A percentile compares a stretch with the other conserved stretches of the same genome.
Evolutionary conservation across 2,113 vertebrate genomes (phyloP).

Genomic region (Misgurnus anguillicaudatus): DNA sequence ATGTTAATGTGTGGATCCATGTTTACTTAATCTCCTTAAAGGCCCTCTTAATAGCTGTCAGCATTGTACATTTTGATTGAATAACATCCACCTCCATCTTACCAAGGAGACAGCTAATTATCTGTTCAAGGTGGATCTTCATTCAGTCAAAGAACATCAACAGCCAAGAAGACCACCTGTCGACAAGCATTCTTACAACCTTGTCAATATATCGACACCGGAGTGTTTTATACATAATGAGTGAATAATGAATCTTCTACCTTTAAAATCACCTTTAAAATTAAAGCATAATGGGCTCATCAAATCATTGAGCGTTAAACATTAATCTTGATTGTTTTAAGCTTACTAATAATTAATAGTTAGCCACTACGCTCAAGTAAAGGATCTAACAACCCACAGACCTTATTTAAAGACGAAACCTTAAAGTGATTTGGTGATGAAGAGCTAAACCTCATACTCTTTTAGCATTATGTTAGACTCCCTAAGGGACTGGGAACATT

Average conservation of each 20-base stretch:
- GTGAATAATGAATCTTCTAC: constrained; percentile 18
- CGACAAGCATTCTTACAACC: neutral
- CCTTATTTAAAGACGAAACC: constrained; percentile 20
- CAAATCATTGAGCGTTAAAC: constrained; percentile 6
- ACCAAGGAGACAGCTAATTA: constrained; percentile 34
- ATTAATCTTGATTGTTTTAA: constrained; percentile 6
- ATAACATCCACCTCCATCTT: constrained; percentile 8
- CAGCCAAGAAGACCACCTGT: neutral
- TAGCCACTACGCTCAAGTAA: neutral
- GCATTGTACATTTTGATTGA: constrained; percentile 28
- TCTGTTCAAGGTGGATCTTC: constrained; percentile 25
- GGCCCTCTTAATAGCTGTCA: constrained; percentile 13
- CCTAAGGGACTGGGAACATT: constrained; percentile 24
- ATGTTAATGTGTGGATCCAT: neutral
- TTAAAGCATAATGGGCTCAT: neutral
- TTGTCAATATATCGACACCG: constrained; percentile 23
- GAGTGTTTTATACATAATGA: constrained; percentile 10
- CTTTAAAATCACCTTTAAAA: constrained; percentile 8
- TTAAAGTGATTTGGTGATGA: neutral
- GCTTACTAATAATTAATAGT: constrained; percentile 29
- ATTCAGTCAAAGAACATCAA: constrained; percentile 19
- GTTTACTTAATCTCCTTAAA: constrained; percentile 1
- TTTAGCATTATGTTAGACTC: constrained; percentile 28
- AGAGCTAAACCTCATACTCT: constrained; percentile 3
- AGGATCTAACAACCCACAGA: neutral